Conservation (phyloP, 2,888 invertebrate species). For the Loripinus fragilis region DNA sequence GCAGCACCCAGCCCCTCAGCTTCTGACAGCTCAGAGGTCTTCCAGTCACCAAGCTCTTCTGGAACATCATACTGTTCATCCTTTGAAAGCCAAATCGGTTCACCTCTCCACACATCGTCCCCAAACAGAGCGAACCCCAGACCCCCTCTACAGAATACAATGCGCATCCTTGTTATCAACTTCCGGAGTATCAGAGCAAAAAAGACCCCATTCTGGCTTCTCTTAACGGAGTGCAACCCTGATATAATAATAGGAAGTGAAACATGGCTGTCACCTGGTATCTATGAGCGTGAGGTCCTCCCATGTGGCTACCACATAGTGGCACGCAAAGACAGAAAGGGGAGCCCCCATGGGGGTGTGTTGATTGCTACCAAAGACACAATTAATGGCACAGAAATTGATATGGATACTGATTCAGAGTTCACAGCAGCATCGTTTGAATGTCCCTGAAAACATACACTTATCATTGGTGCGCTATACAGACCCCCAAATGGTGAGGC, state of each 20-base stretch:
- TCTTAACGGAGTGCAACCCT: background rate
- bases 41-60: background rate
- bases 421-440: conserved; percentile 24
- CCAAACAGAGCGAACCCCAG: background rate
- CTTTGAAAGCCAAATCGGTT: background rate
- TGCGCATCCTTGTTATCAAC: conserved; percentile 3
- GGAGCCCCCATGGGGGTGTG: conserved; percentile 30
- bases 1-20: background rate
- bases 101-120: background rate
- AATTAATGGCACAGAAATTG: background rate
- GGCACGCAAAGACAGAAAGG: no score
- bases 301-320: conserved; percentile 2
- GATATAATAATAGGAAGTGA: conserved; percentile 11
- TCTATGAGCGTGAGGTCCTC: conserved; percentile 15
- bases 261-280: conserved; percentile 19
- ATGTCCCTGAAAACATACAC: background rate
- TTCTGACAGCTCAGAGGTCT: background rate
- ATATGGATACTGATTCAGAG: conserved; percentile 20
- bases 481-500: conserved; percentile 32
- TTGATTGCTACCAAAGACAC: background rate
- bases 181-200: conserved; percentile 23
- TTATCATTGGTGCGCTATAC: conserved; percentile 35
- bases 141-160: background rate
- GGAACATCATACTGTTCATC: no score
- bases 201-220: conserved; percentile 1